phyloP scores from a whole-genome alignment of 2,888 invertebrate genomes.

The Vannuccia rotundouncinata region DNA sequence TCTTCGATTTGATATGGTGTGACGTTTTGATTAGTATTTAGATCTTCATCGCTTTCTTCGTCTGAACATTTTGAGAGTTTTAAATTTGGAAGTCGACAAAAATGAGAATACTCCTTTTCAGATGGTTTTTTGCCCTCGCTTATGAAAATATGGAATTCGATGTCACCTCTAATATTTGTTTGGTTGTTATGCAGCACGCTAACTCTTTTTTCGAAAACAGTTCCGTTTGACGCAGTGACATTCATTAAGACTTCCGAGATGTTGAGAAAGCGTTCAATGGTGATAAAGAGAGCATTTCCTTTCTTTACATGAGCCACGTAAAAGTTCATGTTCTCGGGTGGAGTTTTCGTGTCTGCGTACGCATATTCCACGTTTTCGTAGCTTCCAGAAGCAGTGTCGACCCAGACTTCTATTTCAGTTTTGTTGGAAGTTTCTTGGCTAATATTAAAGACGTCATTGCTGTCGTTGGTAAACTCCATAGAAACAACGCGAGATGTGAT shows the following conservation, averaged over 20 bases:
- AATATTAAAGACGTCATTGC: background rate
- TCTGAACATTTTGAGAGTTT: background rate
- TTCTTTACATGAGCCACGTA: background rate
- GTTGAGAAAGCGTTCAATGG: background rate
- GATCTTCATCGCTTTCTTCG: background rate
- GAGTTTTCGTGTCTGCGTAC: background rate
- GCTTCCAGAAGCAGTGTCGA: background rate
- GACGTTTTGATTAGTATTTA: background rate
- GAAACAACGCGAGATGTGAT: background rate
- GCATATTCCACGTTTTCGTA: background rate
- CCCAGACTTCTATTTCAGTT: background rate
- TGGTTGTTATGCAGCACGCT: background rate
- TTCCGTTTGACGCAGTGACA: background rate
- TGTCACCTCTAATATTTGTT: background rate
- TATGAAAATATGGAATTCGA: background rate
- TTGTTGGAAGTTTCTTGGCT: background rate
- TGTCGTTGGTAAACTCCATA: background rate
- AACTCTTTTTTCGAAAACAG: background rate
- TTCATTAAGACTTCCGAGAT: background rate
- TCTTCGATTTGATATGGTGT: background rate
- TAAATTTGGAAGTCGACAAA: background rate
- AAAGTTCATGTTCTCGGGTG: background rate
- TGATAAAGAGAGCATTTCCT: background rate
- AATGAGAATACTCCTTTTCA: background rate
- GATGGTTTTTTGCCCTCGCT: background rate